A percentile compares a stretch with the other conserved stretches of the same genome.
Conservation (phyloP, 2,113 vertebrate genomes). For the Festucalex cinctus region DNA sequence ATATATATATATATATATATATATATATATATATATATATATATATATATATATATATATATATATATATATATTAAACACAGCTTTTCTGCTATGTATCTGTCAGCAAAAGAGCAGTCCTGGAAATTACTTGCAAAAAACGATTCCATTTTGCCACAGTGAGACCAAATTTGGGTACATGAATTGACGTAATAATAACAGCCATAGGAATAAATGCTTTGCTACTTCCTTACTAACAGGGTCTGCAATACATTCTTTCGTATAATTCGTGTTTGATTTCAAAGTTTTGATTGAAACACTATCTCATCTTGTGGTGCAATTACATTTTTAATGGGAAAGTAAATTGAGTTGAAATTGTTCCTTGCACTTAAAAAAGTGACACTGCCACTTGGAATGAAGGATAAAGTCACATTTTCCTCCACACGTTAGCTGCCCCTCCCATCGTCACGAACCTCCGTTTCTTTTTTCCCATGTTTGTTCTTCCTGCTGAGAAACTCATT, state of each 20-base stretch:
- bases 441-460: neutral
- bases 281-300: constrained; percentile 50
- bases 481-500: constrained; percentile 35
- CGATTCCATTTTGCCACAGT: constrained; percentile 4
- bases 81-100: neutral
- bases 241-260: constrained; percentile 29
- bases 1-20: too few species aligned
- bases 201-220: constrained; percentile 2
- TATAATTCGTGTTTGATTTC: constrained; percentile 46
- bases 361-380: constrained; percentile 23
- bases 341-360: constrained; percentile 54
- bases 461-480: constrained; percentile 15
- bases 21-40: too few species aligned
- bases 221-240: constrained; percentile 5
- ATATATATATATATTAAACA: neutral
- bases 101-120: neutral
- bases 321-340: constrained; percentile 51
- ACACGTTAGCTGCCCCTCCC: neutral
- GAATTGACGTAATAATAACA: constrained; percentile 18
- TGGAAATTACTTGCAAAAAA: constrained; percentile 14
- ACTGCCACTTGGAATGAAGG: constrained; percentile 37
- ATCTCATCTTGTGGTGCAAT: constrained; percentile 42
- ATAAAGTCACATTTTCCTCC: constrained; percentile 38
- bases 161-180: neutral
- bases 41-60: too few species aligned